A percentile compares a stretch with the other conserved stretches of the same genome.
Evolutionary conservation across 53 echinoderm and acorn worm genomes (phyloP).

Genomic region (Apostichopus leukothele): DNA sequence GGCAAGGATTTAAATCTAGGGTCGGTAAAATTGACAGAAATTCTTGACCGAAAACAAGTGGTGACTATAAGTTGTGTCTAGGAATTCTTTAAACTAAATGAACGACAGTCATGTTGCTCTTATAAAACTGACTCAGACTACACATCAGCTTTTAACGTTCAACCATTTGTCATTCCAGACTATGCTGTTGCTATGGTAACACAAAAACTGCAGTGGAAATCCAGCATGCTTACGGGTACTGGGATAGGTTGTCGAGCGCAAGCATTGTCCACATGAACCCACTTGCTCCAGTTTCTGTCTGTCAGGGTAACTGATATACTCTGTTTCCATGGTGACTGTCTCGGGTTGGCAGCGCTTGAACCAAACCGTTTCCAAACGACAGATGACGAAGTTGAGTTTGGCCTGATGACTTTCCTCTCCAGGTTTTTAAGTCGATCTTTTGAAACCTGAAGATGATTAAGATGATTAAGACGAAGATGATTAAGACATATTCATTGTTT

Average conservation of each 20-base stretch:
- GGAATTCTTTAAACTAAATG: too few relatives aligned
- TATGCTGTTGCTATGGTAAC: too few relatives aligned
- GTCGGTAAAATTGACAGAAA: too few relatives aligned
- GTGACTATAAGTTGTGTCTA: too few relatives aligned
- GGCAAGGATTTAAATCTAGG: too few relatives aligned
- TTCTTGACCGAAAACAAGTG: too few relatives aligned
- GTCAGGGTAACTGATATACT: constrained; percentile 66
- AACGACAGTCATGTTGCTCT: too few relatives aligned
- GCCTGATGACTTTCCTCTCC: background rate
- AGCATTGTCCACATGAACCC: constrained; percentile 60
- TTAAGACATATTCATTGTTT: too few relatives aligned
- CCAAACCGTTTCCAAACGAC: background rate
- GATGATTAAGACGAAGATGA: background rate
- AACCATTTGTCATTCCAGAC: too few relatives aligned
- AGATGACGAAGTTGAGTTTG: constrained; percentile 2
- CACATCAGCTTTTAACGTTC: too few relatives aligned
- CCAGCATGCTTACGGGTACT: constrained; percentile 65
- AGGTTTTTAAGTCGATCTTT: background rate
- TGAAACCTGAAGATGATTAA: background rate
- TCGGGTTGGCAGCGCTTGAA: background rate
- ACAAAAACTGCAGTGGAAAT: too few relatives aligned
- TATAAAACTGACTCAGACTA: too few relatives aligned
- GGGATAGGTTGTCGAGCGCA: constrained; percentile 68
- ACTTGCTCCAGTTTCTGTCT: constrained; percentile 76
- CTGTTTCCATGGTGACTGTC: background rate